Base-by-base conservation (phyloP, 2,888 invertebrate species). In the Thalpophila matura region DNA sequence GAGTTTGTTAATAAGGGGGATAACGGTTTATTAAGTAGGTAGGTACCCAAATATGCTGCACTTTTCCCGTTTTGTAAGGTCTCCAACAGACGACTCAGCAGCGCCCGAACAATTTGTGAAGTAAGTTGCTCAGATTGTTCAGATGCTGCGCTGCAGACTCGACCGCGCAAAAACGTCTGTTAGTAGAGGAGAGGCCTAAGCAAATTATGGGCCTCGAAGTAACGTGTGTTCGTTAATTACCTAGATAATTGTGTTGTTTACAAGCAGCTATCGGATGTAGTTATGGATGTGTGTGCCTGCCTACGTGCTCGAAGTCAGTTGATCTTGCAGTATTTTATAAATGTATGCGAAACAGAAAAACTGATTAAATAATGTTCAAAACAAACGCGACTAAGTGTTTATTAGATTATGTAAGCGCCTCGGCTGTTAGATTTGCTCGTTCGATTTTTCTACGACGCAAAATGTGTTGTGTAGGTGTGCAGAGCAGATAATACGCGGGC, bases 381-480 rank as follows among this genome's bases (percentile, higher is more conserved):
- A 40, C 69, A 68, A 54, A 31, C 66, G 46, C 51, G 46, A 64
- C 42, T 67, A 46, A 45, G 22, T 24, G 40, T 31, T 31, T 24
- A 33, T 33, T 40, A 27, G 31, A 35, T 74, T 73, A 77, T 58
- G 31, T 77, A 77, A 77, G 42, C 64, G 26, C 14, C 37, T 24
- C 1, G 20, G 12, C 49, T 10, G 56, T 61, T 62, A 46, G 14
- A 31, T 38, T 51, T 7, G 31, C 37, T 50, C 42, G 58, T 56
- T 58, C 27, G 56, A 59, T 69, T 66, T 79, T 74, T 63, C 64
- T 82, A 71, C 86, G 81, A 66, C 86, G 87, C 84, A 87, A 80
- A 75, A 81, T 64, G 43, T 61, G 60, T 68, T 63, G 66, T 58
- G 61, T 58, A 69, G 74, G 79, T 85, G 50, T 46, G 57, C 22